A percentile compares a stretch with the other conserved stretches of the same genome.
phyloP scores from a whole-genome alignment of 1,140 invertebrate species.

The Triops cancriformis region DNA sequence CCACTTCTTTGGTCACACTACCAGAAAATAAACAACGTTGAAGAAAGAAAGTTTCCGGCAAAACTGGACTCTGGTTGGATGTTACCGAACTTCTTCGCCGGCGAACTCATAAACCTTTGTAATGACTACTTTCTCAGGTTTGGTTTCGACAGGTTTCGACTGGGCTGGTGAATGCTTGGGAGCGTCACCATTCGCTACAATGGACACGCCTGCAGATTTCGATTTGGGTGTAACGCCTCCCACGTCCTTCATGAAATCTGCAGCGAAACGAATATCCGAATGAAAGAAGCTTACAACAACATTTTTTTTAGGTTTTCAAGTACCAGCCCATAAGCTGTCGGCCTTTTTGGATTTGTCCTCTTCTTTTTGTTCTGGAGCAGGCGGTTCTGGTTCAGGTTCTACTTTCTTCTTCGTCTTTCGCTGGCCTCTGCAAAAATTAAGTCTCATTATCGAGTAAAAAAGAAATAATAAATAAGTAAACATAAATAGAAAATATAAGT shows the following conservation, averaged over 20 bases:
- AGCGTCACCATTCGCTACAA: background rate
- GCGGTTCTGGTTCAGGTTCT: background rate
- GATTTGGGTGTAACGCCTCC: background rate
- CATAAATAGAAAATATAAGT: too few relatives aligned
- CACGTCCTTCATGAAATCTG: conserved; percentile 22
- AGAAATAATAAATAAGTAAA: too few relatives aligned
- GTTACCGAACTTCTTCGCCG: conserved; percentile 8
- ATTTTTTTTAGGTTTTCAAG: too few relatives aligned
- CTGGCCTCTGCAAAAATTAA: conserved; percentile 5
- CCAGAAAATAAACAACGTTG: background rate
- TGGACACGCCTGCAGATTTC: background rate
- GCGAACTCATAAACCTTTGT: background rate
- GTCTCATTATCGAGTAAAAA: too few relatives aligned
- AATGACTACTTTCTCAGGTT: background rate
- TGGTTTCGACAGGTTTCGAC: background rate
- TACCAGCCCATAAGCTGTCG: conserved; percentile 25
- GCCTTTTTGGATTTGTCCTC: background rate
- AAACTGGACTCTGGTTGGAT: too few relatives aligned
- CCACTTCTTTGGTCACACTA: conserved; percentile 54
- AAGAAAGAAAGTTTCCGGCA: too few relatives aligned
- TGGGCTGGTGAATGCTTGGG: background rate
- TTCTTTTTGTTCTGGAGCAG: background rate
- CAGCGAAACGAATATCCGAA: background rate
- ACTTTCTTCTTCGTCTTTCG: background rate
- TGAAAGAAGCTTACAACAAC: too few relatives aligned